These are phyloP conservation scores for Rhyzopertha dominica DNA, from an alignment of 1,140 invertebrate genomes.

Conservation along the genomic window DNA sequence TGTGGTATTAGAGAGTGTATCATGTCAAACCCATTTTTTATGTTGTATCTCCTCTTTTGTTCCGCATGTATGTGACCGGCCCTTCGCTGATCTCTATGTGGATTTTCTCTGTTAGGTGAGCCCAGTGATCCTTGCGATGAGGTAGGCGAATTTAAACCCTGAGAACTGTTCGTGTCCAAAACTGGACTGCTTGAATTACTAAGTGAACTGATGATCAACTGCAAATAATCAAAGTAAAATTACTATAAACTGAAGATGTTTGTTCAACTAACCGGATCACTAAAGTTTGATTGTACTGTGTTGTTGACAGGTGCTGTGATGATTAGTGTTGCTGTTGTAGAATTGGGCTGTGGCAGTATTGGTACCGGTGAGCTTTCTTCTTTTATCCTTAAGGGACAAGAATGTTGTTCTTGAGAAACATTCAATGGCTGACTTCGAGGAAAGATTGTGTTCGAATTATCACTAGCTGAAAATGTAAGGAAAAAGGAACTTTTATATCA, in stretches of 20 bases:
- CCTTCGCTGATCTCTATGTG: slow-evolving; percentile 59
- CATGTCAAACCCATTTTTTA: slow-evolving; percentile 96
- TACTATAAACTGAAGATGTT: slow-evolving; percentile 13
- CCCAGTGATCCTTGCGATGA: slow-evolving; percentile 47
- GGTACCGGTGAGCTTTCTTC: slow-evolving; percentile 32
- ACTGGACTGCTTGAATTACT: slow-evolving; percentile 36
- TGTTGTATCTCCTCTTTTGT: slow-evolving; percentile 94
- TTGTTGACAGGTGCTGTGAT: slow-evolving; percentile 44
- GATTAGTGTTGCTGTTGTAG: slow-evolving; percentile 40
- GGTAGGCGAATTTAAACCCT: slow-evolving; percentile 37
- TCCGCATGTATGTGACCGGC: slow-evolving; percentile 94
- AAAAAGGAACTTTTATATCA: too few species aligned
- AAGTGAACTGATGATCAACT: slow-evolving; percentile 36
- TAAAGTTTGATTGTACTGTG: slow-evolving; percentile 35
- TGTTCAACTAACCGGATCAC: slow-evolving; percentile 32
- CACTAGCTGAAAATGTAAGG: too few species aligned
- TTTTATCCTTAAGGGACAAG: slow-evolving; percentile 28
- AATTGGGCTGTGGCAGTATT: slow-evolving; percentile 30
- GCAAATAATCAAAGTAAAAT: slow-evolving; percentile 19
- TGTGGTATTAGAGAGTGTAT: slow-evolving; percentile 91
- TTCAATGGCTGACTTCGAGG: too few species aligned
- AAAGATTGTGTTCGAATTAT: too few species aligned
- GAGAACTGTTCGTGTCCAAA: slow-evolving; percentile 25
- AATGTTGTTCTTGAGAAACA: slow-evolving; percentile 15
- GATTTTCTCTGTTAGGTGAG: slow-evolving; percentile 41